A percentile compares a stretch with the other conserved stretches of the same genome.
Conservation (phyloP, 2,113 vertebrate genomes). For the Lontra canadensis region DNA sequence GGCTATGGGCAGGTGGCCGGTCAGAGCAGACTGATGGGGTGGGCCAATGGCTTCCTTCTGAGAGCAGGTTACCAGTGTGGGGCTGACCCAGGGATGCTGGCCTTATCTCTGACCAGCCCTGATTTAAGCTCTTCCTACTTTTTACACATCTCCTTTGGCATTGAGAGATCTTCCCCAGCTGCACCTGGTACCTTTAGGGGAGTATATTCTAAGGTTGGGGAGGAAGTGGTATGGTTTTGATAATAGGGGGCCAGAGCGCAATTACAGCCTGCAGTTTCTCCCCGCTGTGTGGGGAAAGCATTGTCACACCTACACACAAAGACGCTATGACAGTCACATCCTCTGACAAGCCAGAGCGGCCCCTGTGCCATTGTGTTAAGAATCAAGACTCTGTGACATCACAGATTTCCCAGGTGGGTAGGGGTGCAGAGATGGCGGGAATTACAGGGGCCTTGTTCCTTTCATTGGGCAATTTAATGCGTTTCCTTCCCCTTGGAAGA, state of each 20-base stretch:
- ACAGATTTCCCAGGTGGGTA: neutral
- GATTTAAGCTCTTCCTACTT: constrained; percentile 4
- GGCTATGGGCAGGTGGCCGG: neutral
- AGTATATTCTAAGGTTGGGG: neutral
- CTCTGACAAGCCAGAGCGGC: neutral
- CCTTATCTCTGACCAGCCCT: neutral
- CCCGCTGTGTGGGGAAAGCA: constrained; percentile 3
- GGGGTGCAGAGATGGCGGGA: neutral
- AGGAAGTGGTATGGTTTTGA: constrained; percentile 38
- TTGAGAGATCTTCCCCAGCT: neutral
- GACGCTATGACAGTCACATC: neutral
- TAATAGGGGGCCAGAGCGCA: neutral
- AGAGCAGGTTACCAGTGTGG: neutral
- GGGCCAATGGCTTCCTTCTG: neutral
- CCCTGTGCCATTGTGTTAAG: neutral
- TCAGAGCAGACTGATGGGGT: neutral
- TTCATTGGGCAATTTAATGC: neutral
- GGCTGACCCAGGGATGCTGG: neutral
- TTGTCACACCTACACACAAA: neutral
- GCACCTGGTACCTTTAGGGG: neutral
- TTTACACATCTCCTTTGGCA: neutral
- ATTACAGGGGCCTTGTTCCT: neutral
- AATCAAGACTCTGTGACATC: neutral
- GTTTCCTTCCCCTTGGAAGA: constrained; percentile 32
- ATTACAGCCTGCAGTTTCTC: neutral